Base-by-base conservation (phyloP, 2,888 invertebrate genomes). In the Ichneumon xanthorius region DNA sequence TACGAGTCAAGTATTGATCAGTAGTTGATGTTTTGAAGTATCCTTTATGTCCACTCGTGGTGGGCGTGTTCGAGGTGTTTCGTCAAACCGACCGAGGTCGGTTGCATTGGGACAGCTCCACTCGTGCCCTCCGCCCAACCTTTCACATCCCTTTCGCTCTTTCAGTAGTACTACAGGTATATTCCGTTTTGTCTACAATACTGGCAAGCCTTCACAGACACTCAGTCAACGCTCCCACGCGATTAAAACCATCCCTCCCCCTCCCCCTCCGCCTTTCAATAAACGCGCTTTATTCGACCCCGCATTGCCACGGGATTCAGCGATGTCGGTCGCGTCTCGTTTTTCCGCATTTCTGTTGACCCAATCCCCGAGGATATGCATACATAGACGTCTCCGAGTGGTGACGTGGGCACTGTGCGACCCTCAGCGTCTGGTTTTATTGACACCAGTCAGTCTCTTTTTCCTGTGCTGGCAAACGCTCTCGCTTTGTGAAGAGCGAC, bases 371-470 rank as follows among this genome's bases (percentile, higher is more conserved):
- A 2, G 40, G 30, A 37, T 40, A 72, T 53, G 37, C 40, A 55
- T 40, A 6, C 55, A 19, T 53, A 76, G 19, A 63, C 50, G 45
- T 48, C 48, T 22, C 37, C 61, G 61, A 63, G 63, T 50, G 63
- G 48, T 37, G 33, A 37, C 33, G 11, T 4, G 14, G 55, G 14
- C 11, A 11, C 53, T 71, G 33, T 7, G 30, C 16, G 26, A 30
- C 68, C n/a, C 30, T 78, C 78, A 3, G 16, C 30, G 37, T 14
- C 63, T 61, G 37, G 77, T 89, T 90, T 88, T 89, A 90, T 90
- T 85, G 90, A 90, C 88, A 88, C 84, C 87, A 86, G 85, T 88
- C 85, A 84, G 82, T 84, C 63, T 26, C n/a, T 40, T 55, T 55
- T n/a, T 78, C 78, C 86, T 83, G 81, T 58, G 16, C 61, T 33